These are phyloP conservation scores for Dicyema japonicum DNA, from an alignment of 1,140 invertebrate genomes.

Conservation along the genomic window DNA sequence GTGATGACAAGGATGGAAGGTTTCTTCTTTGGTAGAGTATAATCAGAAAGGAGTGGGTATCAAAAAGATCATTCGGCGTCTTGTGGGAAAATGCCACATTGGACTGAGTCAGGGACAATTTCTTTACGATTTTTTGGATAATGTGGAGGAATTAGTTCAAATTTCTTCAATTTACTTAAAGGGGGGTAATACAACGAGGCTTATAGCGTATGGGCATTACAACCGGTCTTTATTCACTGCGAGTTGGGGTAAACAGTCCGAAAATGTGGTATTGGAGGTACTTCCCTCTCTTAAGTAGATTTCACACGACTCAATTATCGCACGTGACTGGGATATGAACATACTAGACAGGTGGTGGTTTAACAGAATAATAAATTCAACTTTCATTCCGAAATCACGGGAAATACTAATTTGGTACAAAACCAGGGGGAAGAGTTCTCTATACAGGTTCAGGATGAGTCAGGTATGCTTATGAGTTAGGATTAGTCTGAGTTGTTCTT, in stretches of 20 bases:
- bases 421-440: too few species aligned
- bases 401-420: slow-evolving; percentile 1
- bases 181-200: slow-evolving; percentile 3
- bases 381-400: slow-evolving; percentile 68
- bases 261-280: neutral
- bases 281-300: slow-evolving; percentile 27
- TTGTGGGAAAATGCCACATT: slow-evolving; percentile 87
- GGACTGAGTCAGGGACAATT: slow-evolving; percentile 80
- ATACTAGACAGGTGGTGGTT: slow-evolving; percentile 94
- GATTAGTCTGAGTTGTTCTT: too few species aligned
- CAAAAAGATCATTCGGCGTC: slow-evolving; percentile 57
- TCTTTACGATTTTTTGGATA: slow-evolving; percentile 71
- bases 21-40: slow-evolving; percentile 34
- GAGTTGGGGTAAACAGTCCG: neutral
- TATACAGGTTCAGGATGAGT: too few species aligned
- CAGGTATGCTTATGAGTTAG: too few species aligned
- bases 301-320: slow-evolving; percentile 69
- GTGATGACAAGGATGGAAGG: slow-evolving; percentile 63
- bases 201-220: slow-evolving; percentile 3
- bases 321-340: slow-evolving; percentile 57
- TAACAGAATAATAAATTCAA: slow-evolving; percentile 91
- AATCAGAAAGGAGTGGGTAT: too few species aligned
- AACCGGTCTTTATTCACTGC: slow-evolving; percentile 18
- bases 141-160: slow-evolving; percentile 54
- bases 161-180: slow-evolving; percentile 1